Evolutionary conservation across 2,888 invertebrate genomes (phyloP).

Genomic region (Ectemnius cavifrons): DNA sequence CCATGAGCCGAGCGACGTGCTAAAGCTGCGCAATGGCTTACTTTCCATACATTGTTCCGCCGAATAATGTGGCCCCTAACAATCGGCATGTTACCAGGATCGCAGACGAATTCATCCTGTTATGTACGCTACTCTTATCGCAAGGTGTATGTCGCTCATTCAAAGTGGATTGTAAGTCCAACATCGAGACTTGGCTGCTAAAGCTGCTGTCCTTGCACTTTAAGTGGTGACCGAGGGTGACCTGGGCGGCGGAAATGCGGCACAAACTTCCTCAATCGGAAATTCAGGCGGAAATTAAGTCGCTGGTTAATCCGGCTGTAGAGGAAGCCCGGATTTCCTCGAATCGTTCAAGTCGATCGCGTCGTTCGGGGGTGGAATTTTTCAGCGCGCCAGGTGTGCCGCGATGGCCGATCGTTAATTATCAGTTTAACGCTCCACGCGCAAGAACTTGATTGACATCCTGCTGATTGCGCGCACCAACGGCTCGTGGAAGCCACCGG

Average conservation of each 20-base stretch:
- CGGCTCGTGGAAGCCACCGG: slow-evolving; percentile 12
- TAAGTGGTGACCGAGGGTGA: too few relatives aligned
- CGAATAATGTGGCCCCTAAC: slow-evolving; percentile 46
- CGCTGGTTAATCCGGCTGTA: background rate
- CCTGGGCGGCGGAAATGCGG: background rate
- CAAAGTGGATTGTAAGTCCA: too few relatives aligned
- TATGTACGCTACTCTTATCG: background rate
- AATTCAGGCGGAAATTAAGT: background rate
- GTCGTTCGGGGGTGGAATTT: slow-evolving; percentile 13
- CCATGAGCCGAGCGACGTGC: slow-evolving; percentile 51
- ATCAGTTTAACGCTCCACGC: slow-evolving; percentile 7
- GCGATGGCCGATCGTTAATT: slow-evolving; percentile 36
- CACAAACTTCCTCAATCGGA: background rate
- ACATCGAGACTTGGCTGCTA: too few relatives aligned
- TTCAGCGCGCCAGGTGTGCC: background rate
- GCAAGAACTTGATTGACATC: slow-evolving; percentile 32
- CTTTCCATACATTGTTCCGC: slow-evolving; percentile 60
- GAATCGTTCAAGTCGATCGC: slow-evolving; percentile 5
- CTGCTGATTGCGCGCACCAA: slow-evolving; percentile 29
- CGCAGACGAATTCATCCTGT: background rate
- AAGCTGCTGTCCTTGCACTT: too few relatives aligned
- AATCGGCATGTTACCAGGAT: slow-evolving; percentile 34
- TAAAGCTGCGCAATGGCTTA: slow-evolving; percentile 61
- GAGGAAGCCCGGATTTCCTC: background rate
- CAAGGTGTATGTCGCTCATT: too few relatives aligned